Evolutionary conservation across 2,113 vertebrate genomes (phyloP).

Genomic region (Pao palembangensis): DNA sequence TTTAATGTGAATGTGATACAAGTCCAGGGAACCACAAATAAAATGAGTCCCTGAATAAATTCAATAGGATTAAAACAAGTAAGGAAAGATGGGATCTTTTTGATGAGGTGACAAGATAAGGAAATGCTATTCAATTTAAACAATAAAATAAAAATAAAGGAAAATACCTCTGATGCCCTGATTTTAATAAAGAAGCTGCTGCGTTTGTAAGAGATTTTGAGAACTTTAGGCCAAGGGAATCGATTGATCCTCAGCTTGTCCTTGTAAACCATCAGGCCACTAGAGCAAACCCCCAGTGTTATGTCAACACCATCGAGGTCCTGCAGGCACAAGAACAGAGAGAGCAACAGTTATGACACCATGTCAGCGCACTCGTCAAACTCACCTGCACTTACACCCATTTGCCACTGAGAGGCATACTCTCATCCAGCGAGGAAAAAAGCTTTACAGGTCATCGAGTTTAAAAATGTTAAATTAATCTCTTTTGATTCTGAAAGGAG

Average conservation of each 20-base stretch:
- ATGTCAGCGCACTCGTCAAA: not conserved
- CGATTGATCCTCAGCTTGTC: constrained; percentile 93
- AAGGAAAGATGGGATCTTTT: too few relatives aligned
- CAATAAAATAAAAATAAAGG: not conserved
- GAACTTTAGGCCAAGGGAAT: constrained; percentile 94
- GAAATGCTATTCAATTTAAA: not conserved
- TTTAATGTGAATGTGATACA: too few relatives aligned
- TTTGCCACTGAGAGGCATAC: constrained; percentile 50
- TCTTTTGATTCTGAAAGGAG: constrained; percentile 22
- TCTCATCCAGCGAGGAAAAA: not conserved
- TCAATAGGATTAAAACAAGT: too few relatives aligned
- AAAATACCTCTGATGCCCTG: constrained; percentile 85
- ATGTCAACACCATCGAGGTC: constrained; percentile 93
- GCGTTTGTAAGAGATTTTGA: constrained; percentile 96
- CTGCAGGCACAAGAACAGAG: constrained; percentile 61
- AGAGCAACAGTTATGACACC: not conserved
- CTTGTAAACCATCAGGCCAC: constrained; percentile 94
- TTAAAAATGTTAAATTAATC: constrained; percentile 38
- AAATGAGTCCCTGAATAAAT: too few relatives aligned
- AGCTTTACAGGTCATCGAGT: constrained; percentile 35
- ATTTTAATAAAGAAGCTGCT: constrained; percentile 97
- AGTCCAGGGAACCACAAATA: too few relatives aligned
- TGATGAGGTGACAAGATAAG: not conserved
- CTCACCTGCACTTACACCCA: constrained; percentile 18
- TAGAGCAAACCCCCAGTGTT: constrained; percentile 91